These are phyloP conservation scores for Bombyx huttoni DNA, from an alignment of 2,888 invertebrate species.

Conservation along the genomic window DNA sequence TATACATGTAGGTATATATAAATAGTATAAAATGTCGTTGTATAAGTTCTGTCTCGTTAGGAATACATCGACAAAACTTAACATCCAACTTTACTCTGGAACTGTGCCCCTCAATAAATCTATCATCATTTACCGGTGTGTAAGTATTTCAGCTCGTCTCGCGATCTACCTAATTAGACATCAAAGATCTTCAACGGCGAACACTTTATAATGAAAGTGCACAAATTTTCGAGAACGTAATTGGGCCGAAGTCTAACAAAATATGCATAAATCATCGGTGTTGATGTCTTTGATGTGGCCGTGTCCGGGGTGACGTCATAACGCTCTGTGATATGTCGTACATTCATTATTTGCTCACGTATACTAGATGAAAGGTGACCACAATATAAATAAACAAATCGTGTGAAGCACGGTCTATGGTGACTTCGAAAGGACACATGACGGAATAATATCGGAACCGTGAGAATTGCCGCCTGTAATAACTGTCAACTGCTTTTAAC, in stretches of 20 bases:
- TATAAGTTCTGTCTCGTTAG: not conserved
- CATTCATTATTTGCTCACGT: slow-evolving; percentile 69
- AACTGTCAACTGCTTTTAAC: not conserved
- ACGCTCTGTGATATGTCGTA: slow-evolving; percentile 50
- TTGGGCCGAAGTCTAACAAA: slow-evolving; percentile 58
- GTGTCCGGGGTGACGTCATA: slow-evolving; percentile 61
- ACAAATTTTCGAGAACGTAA: slow-evolving; percentile 60
- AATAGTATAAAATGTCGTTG: not conserved
- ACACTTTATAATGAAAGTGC: slow-evolving; percentile 57
- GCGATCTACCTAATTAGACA: slow-evolving; percentile 52
- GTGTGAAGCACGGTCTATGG: slow-evolving; percentile 45
- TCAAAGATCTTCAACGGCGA: slow-evolving; percentile 51
- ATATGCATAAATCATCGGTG: slow-evolving; percentile 60
- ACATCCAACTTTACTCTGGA: not conserved
- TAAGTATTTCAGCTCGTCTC: slow-evolving; percentile 26
- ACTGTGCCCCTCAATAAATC: slow-evolving; percentile 28
- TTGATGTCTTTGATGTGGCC: slow-evolving; percentile 57
- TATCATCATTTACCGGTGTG: slow-evolving; percentile 34
- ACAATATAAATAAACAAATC: slow-evolving; percentile 66
- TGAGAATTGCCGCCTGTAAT: slow-evolving; percentile 24
- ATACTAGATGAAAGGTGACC: slow-evolving; percentile 64
- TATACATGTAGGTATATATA: no score
- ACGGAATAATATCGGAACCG: slow-evolving; percentile 50
- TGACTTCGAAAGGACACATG: slow-evolving; percentile 45
- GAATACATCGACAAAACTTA: not conserved